Conservation (phyloP, 2,888 invertebrate species). For the Xylota sylvarum region DNA sequence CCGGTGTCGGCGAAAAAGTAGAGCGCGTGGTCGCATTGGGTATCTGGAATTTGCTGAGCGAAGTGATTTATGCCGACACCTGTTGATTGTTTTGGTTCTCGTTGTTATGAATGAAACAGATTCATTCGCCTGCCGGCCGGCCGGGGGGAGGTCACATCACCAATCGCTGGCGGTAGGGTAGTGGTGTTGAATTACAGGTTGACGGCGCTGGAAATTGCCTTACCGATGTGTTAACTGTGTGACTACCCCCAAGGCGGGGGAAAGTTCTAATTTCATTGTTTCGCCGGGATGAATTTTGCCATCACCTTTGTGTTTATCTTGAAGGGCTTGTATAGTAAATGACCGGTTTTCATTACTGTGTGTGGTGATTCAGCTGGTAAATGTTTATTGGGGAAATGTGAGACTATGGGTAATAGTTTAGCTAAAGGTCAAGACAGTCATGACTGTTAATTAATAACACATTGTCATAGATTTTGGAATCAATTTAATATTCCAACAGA, state of each 20-base stretch:
- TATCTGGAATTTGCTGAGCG: conserved; percentile 29
- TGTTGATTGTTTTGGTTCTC: conserved; percentile 39
- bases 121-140: conserved; percentile 4
- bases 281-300: conserved; percentile 1
- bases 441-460: neutral
- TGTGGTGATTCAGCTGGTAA: neutral
- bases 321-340: neutral
- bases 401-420: neutral
- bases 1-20: neutral
- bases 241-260: conserved; percentile 1
- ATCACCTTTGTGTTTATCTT: neutral
- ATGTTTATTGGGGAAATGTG: neutral
- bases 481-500: too few relatives aligned
- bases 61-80: conserved; percentile 38
- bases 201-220: conserved; percentile 22
- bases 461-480: too few relatives aligned
- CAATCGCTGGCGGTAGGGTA: conserved; percentile 2
- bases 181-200: conserved; percentile 13
- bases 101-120: conserved; percentile 36
- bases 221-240: conserved; percentile 27
- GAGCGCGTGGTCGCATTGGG: conserved; percentile 3
- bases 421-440: neutral
- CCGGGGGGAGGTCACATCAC: conserved; percentile 12
- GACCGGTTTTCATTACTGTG: neutral
- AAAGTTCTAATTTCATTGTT: conserved; percentile 52